Evolutionary conservation across 2,113 vertebrate genomes (phyloP).

Genomic region (Corapipo altera): DNA sequence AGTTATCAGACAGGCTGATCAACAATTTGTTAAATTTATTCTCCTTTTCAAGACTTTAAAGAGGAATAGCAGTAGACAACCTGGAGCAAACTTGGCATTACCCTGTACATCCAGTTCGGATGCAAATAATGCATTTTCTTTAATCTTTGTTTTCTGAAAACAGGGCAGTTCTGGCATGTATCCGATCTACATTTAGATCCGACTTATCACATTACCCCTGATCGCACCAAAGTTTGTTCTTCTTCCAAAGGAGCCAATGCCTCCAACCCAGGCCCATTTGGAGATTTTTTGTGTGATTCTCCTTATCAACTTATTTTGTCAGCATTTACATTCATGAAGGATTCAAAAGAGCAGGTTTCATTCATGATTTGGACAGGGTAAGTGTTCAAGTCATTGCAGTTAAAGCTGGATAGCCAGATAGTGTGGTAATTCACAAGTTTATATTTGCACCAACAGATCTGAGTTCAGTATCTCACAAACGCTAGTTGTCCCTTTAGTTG

Average conservation of each 20-base stretch:
- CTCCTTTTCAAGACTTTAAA: background rate
- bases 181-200: constrained; percentile 96
- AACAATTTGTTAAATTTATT: background rate
- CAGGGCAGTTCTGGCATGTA: constrained; percentile 95
- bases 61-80: background rate
- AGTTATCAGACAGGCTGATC: background rate
- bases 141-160: constrained; percentile 49
- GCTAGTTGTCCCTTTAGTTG: background rate
- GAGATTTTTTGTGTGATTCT: constrained; percentile 92
- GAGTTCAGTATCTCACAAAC: background rate
- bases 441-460: background rate
- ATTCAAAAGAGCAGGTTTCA: constrained; percentile 75
- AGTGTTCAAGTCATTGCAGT: constrained; percentile 27
- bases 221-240: constrained; percentile 88
- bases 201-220: constrained; percentile 84
- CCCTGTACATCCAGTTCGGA: background rate
- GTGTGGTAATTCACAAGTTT: background rate
- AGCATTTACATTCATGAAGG: constrained; percentile 86
- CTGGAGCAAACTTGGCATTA: background rate
- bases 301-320: constrained; percentile 93
- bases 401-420: background rate
- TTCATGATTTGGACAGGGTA: constrained; percentile 99
- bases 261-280: constrained; percentile 83
- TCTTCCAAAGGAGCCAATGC: constrained; percentile 90
- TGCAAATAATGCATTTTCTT: constrained; percentile 16